Base-by-base conservation (phyloP, 1,140 invertebrate species). In the Cardiocondyla obscurior region DNA sequence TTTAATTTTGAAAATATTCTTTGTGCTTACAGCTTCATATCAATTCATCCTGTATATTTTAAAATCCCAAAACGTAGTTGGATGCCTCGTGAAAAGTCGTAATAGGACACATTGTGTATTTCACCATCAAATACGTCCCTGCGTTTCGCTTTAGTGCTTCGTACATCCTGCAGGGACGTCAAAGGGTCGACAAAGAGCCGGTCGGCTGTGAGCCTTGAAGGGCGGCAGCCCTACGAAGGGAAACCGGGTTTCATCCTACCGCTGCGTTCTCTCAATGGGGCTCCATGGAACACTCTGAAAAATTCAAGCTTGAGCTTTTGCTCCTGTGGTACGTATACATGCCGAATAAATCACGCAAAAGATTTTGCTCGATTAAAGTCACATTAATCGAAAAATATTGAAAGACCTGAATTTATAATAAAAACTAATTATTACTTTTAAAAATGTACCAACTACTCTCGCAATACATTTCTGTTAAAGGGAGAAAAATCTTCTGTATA, bases 141-240 rank as follows among this genome's bases (percentile, higher is more conserved):
- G 62, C 16, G 70, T 36, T 39, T 53, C 62, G 62, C 74, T 64
- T 51, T 53, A 69, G 46, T 53, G 74, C 60, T 77, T 39, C 60
- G 62, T 42, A 67, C 74, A 69, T 79, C 33, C 74, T 79, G 46
- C 33, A 67, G 74, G 62, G 62, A 79, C 74, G 46, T 53, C 74
- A 79, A 79, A 79, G 74, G 36, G 62, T 55, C 62, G 62, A 79
- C 62, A 79, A 79, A 79, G 74, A 67, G 62, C 25, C 62, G 30
- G 33, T 69, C 62, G 33, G 33, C 74, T 46, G 62, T 79, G 49
- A 79, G 74, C 46, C 42, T 67, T 36, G 74, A 77, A 60, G 74
- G 60, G 74, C 60, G 46, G 46, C 74, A 69, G 22, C 74, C 46
- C 74, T 67, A 79, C 62, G 74, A 67, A 79, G 62, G 62, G 62